Evolutionary conservation across 2,888 invertebrate genomes (phyloP).

Genomic region (Microplitis deprimator): DNA sequence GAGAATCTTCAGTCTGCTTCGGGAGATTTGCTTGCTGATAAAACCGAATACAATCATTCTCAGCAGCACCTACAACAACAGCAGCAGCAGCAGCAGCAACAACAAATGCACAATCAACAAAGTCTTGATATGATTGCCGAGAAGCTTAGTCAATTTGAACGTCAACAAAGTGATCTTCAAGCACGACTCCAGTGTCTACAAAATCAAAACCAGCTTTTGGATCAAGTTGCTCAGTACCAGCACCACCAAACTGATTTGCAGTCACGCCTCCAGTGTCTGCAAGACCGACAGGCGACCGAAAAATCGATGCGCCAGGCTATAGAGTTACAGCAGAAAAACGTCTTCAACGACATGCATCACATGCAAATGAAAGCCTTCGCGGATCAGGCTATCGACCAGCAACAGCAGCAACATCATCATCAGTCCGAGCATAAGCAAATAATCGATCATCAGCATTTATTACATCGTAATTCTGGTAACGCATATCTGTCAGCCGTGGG

Average conservation of each 20-base stretch:
- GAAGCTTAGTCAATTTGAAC: slow-evolving; percentile 67
- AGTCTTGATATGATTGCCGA: slow-evolving; percentile 67
- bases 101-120: slow-evolving; percentile 64
- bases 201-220: slow-evolving; percentile 68
- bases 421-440: slow-evolving; percentile 52
- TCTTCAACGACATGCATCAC: slow-evolving; percentile 50
- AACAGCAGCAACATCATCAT: slow-evolving; percentile 52
- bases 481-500: slow-evolving; percentile 50
- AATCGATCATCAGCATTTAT: slow-evolving; percentile 50
- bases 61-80: slow-evolving; percentile 56
- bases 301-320: slow-evolving; percentile 55
- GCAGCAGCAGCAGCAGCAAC: slow-evolving; percentile 56
- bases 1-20: slow-evolving; percentile 59
- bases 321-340: slow-evolving; percentile 55
- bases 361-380: slow-evolving; percentile 54
- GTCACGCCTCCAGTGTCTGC: slow-evolving; percentile 62
- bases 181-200: slow-evolving; percentile 67
- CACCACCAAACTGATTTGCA: slow-evolving; percentile 66
- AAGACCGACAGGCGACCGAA: slow-evolving; percentile 62
- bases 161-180: slow-evolving; percentile 67
- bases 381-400: slow-evolving; percentile 55
- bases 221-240: slow-evolving; percentile 68
- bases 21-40: slow-evolving; percentile 50
- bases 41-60: slow-evolving; percentile 49
- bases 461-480: slow-evolving; percentile 53